Evolutionary conservation across 2,888 invertebrate genomes (phyloP).

Genomic region (Drosophila borborema): DNA sequence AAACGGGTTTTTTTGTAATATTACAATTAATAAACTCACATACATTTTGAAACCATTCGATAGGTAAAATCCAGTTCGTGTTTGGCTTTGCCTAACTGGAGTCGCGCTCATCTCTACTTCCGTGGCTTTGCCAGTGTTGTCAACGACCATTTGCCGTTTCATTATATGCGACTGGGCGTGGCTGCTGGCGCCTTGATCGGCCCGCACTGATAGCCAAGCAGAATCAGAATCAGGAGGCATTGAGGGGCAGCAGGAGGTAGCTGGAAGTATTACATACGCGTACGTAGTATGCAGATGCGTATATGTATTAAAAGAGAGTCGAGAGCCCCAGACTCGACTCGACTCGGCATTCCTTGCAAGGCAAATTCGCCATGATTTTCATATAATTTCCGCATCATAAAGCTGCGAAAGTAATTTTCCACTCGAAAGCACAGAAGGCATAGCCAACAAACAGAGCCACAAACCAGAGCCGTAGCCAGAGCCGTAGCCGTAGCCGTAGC

Average conservation of each 20-base stretch:
- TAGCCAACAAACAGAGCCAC: slow-evolving; percentile 20
- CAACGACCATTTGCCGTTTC: slow-evolving; percentile 71
- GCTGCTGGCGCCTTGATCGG: slow-evolving; percentile 73
- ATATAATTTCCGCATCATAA: slow-evolving; percentile 85
- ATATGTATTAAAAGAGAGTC: slow-evolving; percentile 37
- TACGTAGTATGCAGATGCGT: slow-evolving; percentile 52
- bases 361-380: slow-evolving; percentile 84
- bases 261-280: slow-evolving; percentile 24
- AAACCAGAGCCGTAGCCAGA: slow-evolving; percentile 6
- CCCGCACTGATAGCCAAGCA: slow-evolving; percentile 59
- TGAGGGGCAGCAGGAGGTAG: not conserved
- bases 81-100: not conserved
- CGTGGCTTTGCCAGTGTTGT: slow-evolving; percentile 43
- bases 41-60: not conserved
- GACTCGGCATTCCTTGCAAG: slow-evolving; percentile 70
- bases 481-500: slow-evolving; percentile 4
- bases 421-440: slow-evolving; percentile 81
- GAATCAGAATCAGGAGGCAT: not conserved
- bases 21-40: too few relatives aligned
- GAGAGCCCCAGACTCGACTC: slow-evolving; percentile 24
- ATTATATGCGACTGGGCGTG: slow-evolving; percentile 76
- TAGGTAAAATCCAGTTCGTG: not conserved
- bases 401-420: slow-evolving; percentile 85
- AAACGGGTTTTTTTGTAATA: not conserved
- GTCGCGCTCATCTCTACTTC: slow-evolving; percentile 4